These are phyloP conservation scores for Nematolebias whitei DNA, from an alignment of 2,113 vertebrate genomes.

Conservation along the genomic window DNA sequence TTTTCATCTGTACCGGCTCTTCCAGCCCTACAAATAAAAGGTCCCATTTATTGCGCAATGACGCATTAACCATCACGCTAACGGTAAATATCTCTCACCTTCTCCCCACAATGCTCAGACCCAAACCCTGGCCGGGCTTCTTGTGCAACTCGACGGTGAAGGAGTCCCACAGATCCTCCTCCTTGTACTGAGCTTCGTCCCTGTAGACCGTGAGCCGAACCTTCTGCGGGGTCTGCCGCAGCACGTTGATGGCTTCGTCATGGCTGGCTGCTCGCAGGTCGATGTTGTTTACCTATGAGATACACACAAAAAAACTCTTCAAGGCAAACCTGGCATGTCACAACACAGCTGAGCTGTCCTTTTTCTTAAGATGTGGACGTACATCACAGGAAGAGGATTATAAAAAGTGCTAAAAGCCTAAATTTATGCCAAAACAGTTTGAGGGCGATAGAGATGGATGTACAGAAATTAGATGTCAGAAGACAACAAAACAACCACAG, in stretches of 20 bases:
- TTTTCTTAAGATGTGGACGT: too few species aligned
- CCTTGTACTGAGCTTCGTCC: slow-evolving; percentile 94
- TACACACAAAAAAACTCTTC: neutral
- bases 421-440: too few species aligned
- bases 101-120: slow-evolving; percentile 95
- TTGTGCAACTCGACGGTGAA: slow-evolving; percentile 90
- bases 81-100: slow-evolving; percentile 79
- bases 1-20: too few species aligned
- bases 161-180: slow-evolving; percentile 93
- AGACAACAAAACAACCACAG: too few species aligned
- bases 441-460: too few species aligned
- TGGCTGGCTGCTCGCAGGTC: slow-evolving; percentile 92
- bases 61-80: too few species aligned
- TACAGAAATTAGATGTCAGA: slow-evolving; percentile 24
- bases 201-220: slow-evolving; percentile 90
- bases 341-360: slow-evolving; percentile 3
- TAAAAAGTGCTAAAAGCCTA: too few species aligned
- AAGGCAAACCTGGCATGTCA: neutral
- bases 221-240: slow-evolving; percentile 92
- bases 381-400: too few species aligned
- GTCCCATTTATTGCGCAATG: too few species aligned
- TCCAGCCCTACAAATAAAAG: too few species aligned
- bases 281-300: slow-evolving; percentile 88
- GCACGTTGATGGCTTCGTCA: slow-evolving; percentile 95
- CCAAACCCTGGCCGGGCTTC: slow-evolving; percentile 90